Evolutionary conservation across 2,113 vertebrate genomes (phyloP), one percentile per base, ranked within the genome.

Genomic region (Felis catus): DNA sequence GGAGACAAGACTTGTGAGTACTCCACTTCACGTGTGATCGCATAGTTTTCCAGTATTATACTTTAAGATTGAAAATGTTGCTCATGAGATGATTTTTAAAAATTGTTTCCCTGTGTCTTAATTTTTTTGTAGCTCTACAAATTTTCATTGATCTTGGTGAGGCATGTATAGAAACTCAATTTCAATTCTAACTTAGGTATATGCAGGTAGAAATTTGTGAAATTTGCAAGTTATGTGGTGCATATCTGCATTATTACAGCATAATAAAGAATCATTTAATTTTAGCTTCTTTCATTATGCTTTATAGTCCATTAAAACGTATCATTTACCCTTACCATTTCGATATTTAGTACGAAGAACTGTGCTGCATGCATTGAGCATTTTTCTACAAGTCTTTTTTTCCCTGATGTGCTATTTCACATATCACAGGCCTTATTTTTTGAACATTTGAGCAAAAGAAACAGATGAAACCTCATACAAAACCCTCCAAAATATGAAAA

Each of bases 291-390:
- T 98, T 98, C 5, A 2, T 94, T 98, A 97, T 98, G 97, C 98
- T 98, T 98, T 97, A 93, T 98, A 97, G 80, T 97, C 95, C 71
- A 31, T 76, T 48, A 76, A 76, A 29, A 48, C 1, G 25, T 78
- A 78, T 48, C 74, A 48, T 78, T 98, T 97, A 96, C 97, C 98
- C 95, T 96, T 98, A 97, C 96, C 95, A 97, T 98, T 98, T 98
- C 98, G 95, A 96, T 98, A 98, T 97, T 86, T 98, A 98, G 96
- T 98, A 97, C 96, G 98, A 97, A 98, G 81, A 95, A 98, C 98
- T 97, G 97, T 98, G 96, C 98, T 98, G 98, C 98, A 98, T 99
- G 98, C 98, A 95, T 98, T 98, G 97, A 98, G 98, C 98, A 95
- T 95, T 98, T 97, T 66, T 98, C 98, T 98, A 90, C 97, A 91